phyloP scores from a whole-genome alignment of 1,140 invertebrate species.

The Rhyacophila brunnea region DNA sequence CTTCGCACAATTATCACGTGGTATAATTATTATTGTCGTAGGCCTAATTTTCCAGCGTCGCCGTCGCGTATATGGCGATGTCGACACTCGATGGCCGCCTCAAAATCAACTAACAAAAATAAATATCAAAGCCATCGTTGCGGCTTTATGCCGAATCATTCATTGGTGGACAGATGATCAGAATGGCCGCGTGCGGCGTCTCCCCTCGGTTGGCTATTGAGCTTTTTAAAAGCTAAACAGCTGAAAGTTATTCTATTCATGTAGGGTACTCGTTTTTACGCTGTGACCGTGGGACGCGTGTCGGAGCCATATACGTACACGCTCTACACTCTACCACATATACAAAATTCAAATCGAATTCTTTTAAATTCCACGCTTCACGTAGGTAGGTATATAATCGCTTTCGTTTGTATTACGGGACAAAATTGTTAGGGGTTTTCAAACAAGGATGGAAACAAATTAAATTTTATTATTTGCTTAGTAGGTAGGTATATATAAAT shows the following conservation, averaged over 20 bases:
- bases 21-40: conserved; percentile 2
- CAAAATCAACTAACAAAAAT: conserved; percentile 11
- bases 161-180: conserved; percentile 23
- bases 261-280: conserved; percentile 12
- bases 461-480: too few species aligned
- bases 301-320: background rate
- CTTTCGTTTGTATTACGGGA: too few species aligned
- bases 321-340: background rate
- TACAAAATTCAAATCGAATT: too few species aligned
- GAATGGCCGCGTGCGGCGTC: background rate
- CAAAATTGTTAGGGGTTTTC: too few species aligned
- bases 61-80: conserved; percentile 2
- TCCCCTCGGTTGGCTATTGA: conserved; percentile 6
- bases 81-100: conserved; percentile 1
- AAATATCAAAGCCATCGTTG: conserved; percentile 1
- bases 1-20: too few species aligned
- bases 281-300: background rate
- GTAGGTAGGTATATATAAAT: too few species aligned
- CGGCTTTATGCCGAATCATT: conserved; percentile 12
- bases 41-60: conserved; percentile 13
- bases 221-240: conserved; percentile 17
- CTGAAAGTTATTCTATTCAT: conserved; percentile 24
- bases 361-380: too few species aligned
- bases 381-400: too few species aligned
- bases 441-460: too few species aligned